These are phyloP conservation scores for Nycticryphes semicollaris DNA, from an alignment of 2,113 vertebrate species.

Conservation along the genomic window DNA sequence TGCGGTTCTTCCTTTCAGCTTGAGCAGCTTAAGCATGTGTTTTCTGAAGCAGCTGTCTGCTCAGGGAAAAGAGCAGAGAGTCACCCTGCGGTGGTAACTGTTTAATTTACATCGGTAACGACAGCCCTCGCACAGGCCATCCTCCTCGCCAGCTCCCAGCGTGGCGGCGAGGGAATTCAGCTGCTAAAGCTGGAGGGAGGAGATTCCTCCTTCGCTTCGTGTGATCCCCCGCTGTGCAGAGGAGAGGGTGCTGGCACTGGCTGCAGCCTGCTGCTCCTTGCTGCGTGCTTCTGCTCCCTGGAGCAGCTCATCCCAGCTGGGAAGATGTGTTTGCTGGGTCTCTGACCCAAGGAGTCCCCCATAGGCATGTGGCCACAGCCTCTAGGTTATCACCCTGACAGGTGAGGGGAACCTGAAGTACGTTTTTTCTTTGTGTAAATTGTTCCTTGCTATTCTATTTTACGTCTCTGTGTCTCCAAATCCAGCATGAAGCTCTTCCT, in stretches of 20 bases:
- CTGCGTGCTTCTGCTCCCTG: accelerated
- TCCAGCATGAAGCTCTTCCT: neutral
- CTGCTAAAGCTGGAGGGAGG: conserved; percentile 23
- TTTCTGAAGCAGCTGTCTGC: conserved; percentile 67
- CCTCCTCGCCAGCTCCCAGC: conserved; percentile 12
- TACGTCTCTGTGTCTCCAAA: neutral
- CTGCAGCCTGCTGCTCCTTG: neutral
- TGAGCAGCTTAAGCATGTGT: conserved; percentile 27
- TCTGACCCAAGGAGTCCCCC: neutral
- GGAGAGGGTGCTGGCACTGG: neutral
- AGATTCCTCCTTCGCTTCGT: neutral
- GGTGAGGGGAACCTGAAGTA: neutral
- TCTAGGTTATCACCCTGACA: neutral
- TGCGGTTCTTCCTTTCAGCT: conserved; percentile 6
- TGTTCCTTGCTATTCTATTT: neutral
- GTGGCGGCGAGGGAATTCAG: conserved; percentile 28
- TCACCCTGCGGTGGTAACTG: conserved; percentile 58
- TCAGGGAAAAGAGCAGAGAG: conserved; percentile 57
- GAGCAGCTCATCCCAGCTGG: neutral
- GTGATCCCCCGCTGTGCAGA: accelerated
- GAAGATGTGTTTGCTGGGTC: neutral
- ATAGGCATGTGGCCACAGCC: neutral
- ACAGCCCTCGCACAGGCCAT: neutral
- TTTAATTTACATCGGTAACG: conserved; percentile 63
- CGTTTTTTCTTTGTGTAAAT: neutral